Evolutionary conservation across 1,140 invertebrate genomes (phyloP).

Genomic region (Drosophila quadrilineata): DNA sequence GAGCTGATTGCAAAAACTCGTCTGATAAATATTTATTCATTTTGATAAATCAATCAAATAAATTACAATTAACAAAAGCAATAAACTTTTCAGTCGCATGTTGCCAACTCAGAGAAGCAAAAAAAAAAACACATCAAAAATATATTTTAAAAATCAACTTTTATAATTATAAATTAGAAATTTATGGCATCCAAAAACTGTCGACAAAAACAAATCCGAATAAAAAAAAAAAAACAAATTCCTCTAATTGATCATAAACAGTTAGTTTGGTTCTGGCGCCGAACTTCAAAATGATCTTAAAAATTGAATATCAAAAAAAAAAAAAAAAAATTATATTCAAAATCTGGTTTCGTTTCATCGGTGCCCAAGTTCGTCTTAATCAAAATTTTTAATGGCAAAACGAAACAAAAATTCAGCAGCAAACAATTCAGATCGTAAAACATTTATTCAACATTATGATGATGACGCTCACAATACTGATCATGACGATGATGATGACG

Average conservation of each 20-base stretch:
- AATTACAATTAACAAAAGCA: constrained; percentile 76
- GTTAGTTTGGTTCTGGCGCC: constrained; percentile 17
- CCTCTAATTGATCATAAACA: constrained; percentile 61
- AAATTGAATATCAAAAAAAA: constrained; percentile 3
- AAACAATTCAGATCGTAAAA: constrained; percentile 56
- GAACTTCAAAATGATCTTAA: constrained; percentile 15
- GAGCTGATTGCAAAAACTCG: constrained; percentile 62
- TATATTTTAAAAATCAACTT: constrained; percentile 9
- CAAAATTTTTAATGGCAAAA: constrained; percentile 43
- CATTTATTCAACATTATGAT: constrained; percentile 47
- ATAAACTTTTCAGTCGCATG: constrained; percentile 52
- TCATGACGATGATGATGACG: constrained; percentile 25
- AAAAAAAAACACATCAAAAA: constrained; percentile 26
- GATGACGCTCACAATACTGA: constrained; percentile 45
- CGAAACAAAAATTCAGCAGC: constrained; percentile 28
- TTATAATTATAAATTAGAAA: constrained; percentile 70
- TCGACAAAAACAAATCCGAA: constrained; percentile 1
- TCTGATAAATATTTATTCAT: constrained; percentile 66
- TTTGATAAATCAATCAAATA: constrained; percentile 77
- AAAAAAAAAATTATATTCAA: constrained; percentile 2
- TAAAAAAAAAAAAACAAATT: constrained; percentile 30
- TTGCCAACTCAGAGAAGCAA: constrained; percentile 18
- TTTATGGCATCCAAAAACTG: constrained; percentile 53
- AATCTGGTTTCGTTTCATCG: constrained; percentile 61
- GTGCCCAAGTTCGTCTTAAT: constrained; percentile 51